Conservation (phyloP, 2,888 invertebrate genomes). For the Zonitis immaculata region DNA sequence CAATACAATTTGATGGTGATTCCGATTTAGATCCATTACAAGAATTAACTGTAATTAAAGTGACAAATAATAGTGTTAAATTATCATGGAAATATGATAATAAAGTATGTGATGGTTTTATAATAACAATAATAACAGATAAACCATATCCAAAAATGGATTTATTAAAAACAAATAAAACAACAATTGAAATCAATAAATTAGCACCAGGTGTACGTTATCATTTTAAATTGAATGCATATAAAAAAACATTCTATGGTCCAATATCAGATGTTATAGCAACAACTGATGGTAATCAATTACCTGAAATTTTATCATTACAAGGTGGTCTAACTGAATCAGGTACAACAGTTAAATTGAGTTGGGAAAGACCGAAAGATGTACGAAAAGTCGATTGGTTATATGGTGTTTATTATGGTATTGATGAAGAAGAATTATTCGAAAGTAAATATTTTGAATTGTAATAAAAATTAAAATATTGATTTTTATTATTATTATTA, state of each 20-base stretch:
- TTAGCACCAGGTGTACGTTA: slow-evolving; percentile 51
- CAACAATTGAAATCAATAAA: slow-evolving; percentile 47
- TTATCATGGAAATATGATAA: slow-evolving; percentile 56
- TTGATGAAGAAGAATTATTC: slow-evolving; percentile 54
- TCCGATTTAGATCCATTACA: slow-evolving; percentile 60
- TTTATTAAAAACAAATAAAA: slow-evolving; percentile 46
- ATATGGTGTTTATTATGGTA: slow-evolving; percentile 71
- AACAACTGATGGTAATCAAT: slow-evolving; percentile 49
- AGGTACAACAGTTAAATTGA: slow-evolving; percentile 59
- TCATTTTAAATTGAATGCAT: slow-evolving; percentile 60
- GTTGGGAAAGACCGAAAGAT: slow-evolving; percentile 62
- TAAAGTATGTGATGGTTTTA: slow-evolving; percentile 42
- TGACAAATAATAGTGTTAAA: slow-evolving; percentile 53
- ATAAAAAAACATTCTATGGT: slow-evolving; percentile 56
- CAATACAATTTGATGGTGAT: slow-evolving; percentile 60
- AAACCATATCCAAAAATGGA: slow-evolving; percentile 56
- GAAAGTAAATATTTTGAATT: slow-evolving; percentile 49
- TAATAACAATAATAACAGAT: slow-evolving; percentile 43
- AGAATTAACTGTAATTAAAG: slow-evolving; percentile 51
- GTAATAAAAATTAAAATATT: too few relatives aligned
- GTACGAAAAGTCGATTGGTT: slow-evolving; percentile 55
- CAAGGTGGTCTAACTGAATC: slow-evolving; percentile 53
- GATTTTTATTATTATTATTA: slow-evolving; percentile 5
- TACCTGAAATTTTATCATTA: slow-evolving; percentile 51
- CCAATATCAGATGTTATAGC: slow-evolving; percentile 50